phyloP scores from a whole-genome alignment of 37 sponge, comb jelly and placozoan genomes.

The Petrosia ficiformis region DNA sequence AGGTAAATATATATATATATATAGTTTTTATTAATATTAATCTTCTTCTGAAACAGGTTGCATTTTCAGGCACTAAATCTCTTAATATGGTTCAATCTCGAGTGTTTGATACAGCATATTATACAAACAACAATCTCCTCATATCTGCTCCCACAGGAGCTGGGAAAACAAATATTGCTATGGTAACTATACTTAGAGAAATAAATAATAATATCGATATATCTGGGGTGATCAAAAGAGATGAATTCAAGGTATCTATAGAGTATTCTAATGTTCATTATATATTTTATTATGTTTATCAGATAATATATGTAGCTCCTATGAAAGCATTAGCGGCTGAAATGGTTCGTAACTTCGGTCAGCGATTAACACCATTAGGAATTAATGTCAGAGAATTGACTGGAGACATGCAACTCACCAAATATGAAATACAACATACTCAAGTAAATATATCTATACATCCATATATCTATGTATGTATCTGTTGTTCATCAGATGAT shows the following conservation, averaged over 20 bases:
- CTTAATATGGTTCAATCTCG: conserved; percentile 92
- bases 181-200: conserved; percentile 81
- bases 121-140: conserved; percentile 93
- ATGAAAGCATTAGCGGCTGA: conserved; percentile 99
- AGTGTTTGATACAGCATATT: conserved; percentile 86
- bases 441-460: conserved; percentile 73
- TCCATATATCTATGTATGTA: neutral
- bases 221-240: conserved; percentile 71
- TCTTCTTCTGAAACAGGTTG: neutral
- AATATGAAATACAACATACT: conserved; percentile 85
- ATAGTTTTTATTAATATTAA: neutral
- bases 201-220: conserved; percentile 76
- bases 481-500: conserved; percentile 69
- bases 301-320: conserved; percentile 97
- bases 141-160: conserved; percentile 98
- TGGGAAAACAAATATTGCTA: conserved; percentile 98
- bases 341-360: conserved; percentile 89
- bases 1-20: neutral
- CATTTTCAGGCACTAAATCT: conserved; percentile 69
- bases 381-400: conserved; percentile 92
- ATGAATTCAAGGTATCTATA: conserved; percentile 87
- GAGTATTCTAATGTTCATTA: neutral
- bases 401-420: conserved; percentile 99
- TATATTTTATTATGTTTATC: neutral
- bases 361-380: conserved; percentile 77